Evolutionary conservation across 2,113 vertebrate species (phyloP).

Genomic region (Passer montanus): DNA sequence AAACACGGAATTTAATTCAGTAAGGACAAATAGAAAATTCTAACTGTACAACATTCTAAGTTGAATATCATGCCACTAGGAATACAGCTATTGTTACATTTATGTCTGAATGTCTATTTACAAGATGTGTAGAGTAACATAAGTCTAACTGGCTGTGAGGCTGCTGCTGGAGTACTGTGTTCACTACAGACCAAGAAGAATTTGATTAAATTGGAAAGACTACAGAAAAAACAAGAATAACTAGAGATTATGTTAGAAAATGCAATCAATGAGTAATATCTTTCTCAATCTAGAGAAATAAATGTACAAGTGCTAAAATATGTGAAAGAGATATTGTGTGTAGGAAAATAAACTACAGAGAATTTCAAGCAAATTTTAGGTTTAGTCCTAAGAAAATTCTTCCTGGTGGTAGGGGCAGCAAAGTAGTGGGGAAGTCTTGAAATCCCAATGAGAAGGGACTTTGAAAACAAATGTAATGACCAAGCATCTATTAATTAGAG

Average conservation of each 20-base stretch:
- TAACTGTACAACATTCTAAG: not conserved
- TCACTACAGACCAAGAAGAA: not conserved
- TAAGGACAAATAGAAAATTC: not conserved
- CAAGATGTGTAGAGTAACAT: not conserved
- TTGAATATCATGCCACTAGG: not conserved
- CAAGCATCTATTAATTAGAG: not conserved
- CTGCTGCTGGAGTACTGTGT: not conserved
- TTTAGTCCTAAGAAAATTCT: not conserved
- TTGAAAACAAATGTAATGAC: not conserved
- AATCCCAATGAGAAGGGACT: not conserved
- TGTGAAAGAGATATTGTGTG: not conserved
- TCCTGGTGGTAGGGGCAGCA: not conserved
- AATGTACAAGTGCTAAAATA: not conserved
- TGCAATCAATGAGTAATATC: not conserved
- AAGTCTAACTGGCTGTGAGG: not conserved
- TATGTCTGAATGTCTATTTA: not conserved
- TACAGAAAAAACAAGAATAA: not conserved
- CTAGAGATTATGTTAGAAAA: not conserved
- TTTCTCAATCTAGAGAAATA: not conserved
- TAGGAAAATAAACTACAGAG: not conserved
- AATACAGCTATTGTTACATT: not conserved
- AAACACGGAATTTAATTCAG: not conserved
- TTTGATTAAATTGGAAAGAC: not conserved
- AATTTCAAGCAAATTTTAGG: not conserved
- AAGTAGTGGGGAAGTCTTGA: not conserved